Conservation (phyloP, 1,140 invertebrate genomes). For the Heliconius eleuchia region DNA sequence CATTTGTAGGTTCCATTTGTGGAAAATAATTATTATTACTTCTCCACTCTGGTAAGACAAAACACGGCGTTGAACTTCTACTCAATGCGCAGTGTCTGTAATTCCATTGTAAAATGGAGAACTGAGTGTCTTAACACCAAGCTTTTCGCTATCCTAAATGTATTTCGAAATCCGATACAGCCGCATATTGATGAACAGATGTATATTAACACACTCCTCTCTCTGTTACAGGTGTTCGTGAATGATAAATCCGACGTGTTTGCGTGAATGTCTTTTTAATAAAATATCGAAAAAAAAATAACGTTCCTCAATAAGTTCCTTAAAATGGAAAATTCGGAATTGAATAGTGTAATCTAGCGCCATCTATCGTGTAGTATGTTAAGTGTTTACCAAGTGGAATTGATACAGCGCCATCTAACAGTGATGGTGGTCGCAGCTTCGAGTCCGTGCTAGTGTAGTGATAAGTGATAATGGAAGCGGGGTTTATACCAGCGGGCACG, state of each 20-base stretch:
- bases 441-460: conserved; percentile 1
- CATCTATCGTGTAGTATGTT: conserved; percentile 41
- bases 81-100: too few species aligned
- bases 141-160: too few species aligned
- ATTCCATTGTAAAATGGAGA: too few species aligned
- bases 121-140: too few species aligned
- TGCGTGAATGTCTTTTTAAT: conserved; percentile 3
- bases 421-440: conserved; percentile 2
- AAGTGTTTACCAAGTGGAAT: conserved; percentile 11
- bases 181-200: not conserved
- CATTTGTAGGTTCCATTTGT: too few species aligned
- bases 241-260: not conserved
- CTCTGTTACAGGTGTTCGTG: not conserved
- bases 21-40: too few species aligned
- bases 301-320: conserved; percentile 64
- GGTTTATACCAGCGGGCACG: conserved; percentile 69
- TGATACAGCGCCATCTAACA: conserved; percentile 41
- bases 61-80: too few species aligned
- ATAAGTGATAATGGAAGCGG: conserved; percentile 68
- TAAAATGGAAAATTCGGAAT: conserved; percentile 56
- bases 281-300: not conserved
- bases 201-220: not conserved
- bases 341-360: conserved; percentile 39
- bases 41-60: too few species aligned
- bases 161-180: too few species aligned